Base-by-base conservation (phyloP, 2,888 invertebrate species). In the Drosophila testacea region DNA sequence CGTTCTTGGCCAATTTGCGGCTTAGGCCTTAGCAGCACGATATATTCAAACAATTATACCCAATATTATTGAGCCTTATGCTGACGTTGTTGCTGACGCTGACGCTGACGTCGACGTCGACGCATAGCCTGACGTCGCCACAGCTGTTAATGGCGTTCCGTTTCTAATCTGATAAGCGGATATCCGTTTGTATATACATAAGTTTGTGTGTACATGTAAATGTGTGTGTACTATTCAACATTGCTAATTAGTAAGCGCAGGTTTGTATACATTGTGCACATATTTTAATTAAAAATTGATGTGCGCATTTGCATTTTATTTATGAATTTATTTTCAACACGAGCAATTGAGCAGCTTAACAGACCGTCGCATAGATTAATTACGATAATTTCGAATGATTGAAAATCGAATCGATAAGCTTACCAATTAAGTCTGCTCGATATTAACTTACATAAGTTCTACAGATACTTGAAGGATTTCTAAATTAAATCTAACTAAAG, bases 281-380 rank as follows among this genome's bases (percentile, higher is more conserved):
- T 57, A 77, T 78, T 83, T 84, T 86, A 88, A 84, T 84, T 84
- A 88, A 83, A 84, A 79, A 83, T 88, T 83, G 75, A 86, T 86
- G 56, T 62, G 56, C 56, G 55, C 71, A 72, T 82, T 88, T 79
- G 86, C 83, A 85, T 88, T 79, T 80, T 63, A 86, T 83, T 83
- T 82, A 73, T 66, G 67, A 82, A 79, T 85, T 69, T 47, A 62
- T 73, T 75, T 70, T 68, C 48, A 76, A 44, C 13, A 22, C 52
- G 42, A 55, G 38, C 63, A 59, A 73, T 69, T 55, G 62, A 56
- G 11, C 54, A 56, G 76, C 70, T 79, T 78, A 72, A 59, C 57
- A 47, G 50, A 46, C 51, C 67, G 30, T 46, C 34, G 27, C 51
- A 7, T 57, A 55, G 69, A 73, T 73, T 73, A 78, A 69, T 69